Base-by-base conservation (phyloP, 2,888 invertebrate genomes). In the Hermaeophaga mercurialis region DNA sequence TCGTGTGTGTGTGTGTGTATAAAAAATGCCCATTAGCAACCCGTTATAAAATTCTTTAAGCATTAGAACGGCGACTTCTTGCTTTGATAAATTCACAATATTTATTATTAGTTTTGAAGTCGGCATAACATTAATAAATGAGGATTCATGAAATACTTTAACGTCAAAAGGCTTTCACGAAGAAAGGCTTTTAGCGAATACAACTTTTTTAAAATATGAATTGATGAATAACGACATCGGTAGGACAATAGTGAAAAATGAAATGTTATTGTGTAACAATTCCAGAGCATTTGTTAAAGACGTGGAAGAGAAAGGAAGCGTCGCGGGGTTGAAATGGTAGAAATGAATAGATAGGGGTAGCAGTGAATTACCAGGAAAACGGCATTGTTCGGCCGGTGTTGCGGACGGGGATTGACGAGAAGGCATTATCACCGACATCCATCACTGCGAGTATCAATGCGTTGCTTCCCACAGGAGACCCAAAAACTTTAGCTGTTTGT, bases 331-430 rank as follows among this genome's bases (percentile, higher is more conserved):
- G 63, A 60, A 64, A 62, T 61, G 58, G 61, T 64, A 66, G 68
- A 70, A 74, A 73, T 75, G 75, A 75, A 76, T 76, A 75, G 76
- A 75, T 75, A 74, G 76, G 75, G 75, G 74, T 73, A 72, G 68
- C 72, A 76, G 74, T 75, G 77, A 75, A 74, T 75, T 76, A 75
- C 75, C 71, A 71, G 73, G 72, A 70, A 70, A 71, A 71, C 70
- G 74, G 78, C 81, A 77, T 81, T 80, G 81, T 81, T 80, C 79
- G 82, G 80, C 78, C 77, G 76, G 77, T 79, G 79, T 75, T 76
- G 75, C 75, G 76, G 79, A 79, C 79, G 75, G 76, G 78, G 77
- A 80, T 79, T 79, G 79, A 80, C 79, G 79, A 79, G 76, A 75
- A 75, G 76, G 77, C 78, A 80, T 80, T 80, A 80, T 80, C 80